phyloP scores from a whole-genome alignment of 64 coral and sea anemone genomes.

The Actinia tenebrosa region DNA sequence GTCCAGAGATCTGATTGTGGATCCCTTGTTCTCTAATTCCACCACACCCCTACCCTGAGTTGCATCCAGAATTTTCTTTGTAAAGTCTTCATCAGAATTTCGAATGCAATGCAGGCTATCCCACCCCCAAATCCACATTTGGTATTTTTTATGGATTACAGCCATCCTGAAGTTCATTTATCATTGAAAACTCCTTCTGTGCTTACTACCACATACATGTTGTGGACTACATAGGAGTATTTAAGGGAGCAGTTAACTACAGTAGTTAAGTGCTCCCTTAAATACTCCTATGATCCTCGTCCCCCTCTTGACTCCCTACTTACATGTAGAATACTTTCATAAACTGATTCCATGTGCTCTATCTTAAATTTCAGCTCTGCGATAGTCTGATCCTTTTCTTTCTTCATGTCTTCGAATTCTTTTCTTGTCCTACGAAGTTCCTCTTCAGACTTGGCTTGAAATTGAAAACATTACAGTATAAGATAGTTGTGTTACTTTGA shows the following conservation, averaged over 20 bases:
- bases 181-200: slow-evolving; percentile 19
- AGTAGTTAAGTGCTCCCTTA: background rate
- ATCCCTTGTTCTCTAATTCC: too few relatives aligned
- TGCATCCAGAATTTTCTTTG: slow-evolving; percentile 28
- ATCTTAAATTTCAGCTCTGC: slow-evolving; percentile 98
- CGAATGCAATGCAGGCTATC: too few relatives aligned
- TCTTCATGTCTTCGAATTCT: slow-evolving; percentile 87
- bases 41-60: too few relatives aligned
- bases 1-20: too few relatives aligned
- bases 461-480: background rate
- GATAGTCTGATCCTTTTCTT: slow-evolving; percentile 93
- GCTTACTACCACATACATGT: background rate
- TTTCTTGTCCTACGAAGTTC: slow-evolving; percentile 78
- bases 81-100: too few relatives aligned
- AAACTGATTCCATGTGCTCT: slow-evolving; percentile 95
- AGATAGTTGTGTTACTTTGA: too few relatives aligned
- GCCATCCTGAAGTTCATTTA: slow-evolving; percentile 78
- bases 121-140: too few relatives aligned
- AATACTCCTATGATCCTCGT: background rate
- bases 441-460: slow-evolving; percentile 70
- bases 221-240: background rate
- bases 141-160: slow-evolving; percentile 47
- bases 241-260: too few relatives aligned
- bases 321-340: slow-evolving; percentile 98
- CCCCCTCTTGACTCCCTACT: slow-evolving; percentile 8